Evolutionary conservation across 2,113 vertebrate species (phyloP).

Genomic region (Phasianus colchicus): DNA sequence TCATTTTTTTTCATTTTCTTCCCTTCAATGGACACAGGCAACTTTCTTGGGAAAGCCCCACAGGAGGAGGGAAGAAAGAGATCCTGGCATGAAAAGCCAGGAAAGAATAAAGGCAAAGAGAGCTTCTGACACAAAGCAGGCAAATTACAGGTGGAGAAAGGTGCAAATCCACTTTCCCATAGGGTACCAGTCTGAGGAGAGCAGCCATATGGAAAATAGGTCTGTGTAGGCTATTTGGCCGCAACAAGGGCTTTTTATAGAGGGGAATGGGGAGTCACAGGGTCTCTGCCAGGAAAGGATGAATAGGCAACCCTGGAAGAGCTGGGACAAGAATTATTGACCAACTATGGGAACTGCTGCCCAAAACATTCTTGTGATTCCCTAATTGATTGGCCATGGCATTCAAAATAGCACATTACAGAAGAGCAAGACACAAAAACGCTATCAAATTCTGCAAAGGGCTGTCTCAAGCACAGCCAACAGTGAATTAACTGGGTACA

Average conservation of each 20-base stretch:
- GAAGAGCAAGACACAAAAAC: slow-evolving; percentile 47
- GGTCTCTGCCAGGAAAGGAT: slow-evolving; percentile 60
- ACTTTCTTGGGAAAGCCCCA: background rate
- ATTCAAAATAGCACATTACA: slow-evolving; percentile 57
- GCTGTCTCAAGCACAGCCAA: slow-evolving; percentile 30
- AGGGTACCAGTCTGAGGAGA: background rate
- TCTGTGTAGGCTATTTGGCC: background rate
- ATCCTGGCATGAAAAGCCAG: background rate
- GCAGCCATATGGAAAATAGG: background rate
- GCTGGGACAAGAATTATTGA: slow-evolving; percentile 66
- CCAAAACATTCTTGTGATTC: slow-evolving; percentile 66
- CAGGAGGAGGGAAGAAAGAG: background rate
- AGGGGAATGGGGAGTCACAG: background rate
- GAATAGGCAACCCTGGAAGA: slow-evolving; percentile 69
- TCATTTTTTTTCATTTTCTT: background rate
- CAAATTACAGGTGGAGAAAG: background rate
- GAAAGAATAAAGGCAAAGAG: background rate
- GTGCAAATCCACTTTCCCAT: background rate
- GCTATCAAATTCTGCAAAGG: slow-evolving; percentile 48
- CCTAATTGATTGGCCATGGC: slow-evolving; percentile 64
- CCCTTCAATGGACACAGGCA: background rate
- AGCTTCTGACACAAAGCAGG: background rate
- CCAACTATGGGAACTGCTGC: slow-evolving; percentile 64
- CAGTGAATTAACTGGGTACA: slow-evolving; percentile 34
- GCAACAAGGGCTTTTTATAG: background rate